Evolutionary conservation across 2,797 vertebrate genomes (phyloP).

Genomic region (Rhinogobio ventralis): DNA sequence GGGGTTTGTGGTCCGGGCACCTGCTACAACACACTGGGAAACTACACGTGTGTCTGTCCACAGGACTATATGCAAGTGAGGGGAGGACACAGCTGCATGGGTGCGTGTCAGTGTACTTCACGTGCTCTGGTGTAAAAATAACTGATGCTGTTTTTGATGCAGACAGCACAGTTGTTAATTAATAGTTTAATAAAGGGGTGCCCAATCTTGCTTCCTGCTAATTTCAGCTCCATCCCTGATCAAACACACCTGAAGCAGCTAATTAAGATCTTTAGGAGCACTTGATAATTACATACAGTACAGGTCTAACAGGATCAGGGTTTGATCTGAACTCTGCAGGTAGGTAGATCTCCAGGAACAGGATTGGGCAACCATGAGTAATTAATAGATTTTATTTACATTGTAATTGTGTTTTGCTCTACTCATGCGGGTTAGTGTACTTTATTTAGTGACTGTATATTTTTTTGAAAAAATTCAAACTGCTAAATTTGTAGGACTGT

Average conservation of each 20-base stretch:
- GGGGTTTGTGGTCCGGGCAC: slow-evolving; percentile 84
- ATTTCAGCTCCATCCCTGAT: not conserved
- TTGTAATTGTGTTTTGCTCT: not conserved
- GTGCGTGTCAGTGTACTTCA: slow-evolving; percentile 68
- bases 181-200: not conserved
- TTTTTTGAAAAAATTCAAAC: not conserved
- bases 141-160: not conserved
- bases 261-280: not conserved
- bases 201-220: not conserved
- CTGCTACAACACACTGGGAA: slow-evolving; percentile 87
- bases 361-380: not conserved
- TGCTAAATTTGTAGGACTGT: not conserved
- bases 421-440: not conserved
- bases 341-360: not conserved
- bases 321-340: not conserved
- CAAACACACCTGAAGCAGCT: not conserved
- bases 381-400: no score
- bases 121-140: not conserved
- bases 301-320: not conserved
- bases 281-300: not conserved
- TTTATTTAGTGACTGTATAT: not conserved
- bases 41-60: slow-evolving; percentile 92
- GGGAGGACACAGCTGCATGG: slow-evolving; percentile 92
- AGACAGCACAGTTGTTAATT: not conserved
- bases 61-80: slow-evolving; percentile 93